Conservation (phyloP, 1,140 invertebrate species). For the Watersipora subatra region DNA sequence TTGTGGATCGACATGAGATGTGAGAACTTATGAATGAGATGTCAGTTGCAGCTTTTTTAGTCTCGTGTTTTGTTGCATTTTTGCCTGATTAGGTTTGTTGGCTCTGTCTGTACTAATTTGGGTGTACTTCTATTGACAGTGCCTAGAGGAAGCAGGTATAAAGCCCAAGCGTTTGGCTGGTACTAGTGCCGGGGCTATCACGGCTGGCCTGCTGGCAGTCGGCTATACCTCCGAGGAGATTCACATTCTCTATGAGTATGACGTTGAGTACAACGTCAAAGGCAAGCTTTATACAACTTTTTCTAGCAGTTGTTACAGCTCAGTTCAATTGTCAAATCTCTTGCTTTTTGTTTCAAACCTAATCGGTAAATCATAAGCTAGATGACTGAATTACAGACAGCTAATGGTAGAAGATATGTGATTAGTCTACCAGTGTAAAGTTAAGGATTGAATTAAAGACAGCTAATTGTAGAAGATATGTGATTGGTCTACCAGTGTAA, state of each 20-base stretch:
- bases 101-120: too few relatives aligned
- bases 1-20: too few relatives aligned
- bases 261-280: neutral
- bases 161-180: conserved; percentile 28
- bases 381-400: too few relatives aligned
- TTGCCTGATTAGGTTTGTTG: too few relatives aligned
- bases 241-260: neutral
- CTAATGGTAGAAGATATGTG: too few relatives aligned
- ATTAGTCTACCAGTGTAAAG: too few relatives aligned
- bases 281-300: neutral
- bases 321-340: neutral
- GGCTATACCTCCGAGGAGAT: conserved; percentile 28
- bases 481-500: too few relatives aligned
- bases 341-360: neutral
- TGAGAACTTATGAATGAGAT: too few relatives aligned
- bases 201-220: conserved; percentile 26
- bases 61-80: too few relatives aligned
- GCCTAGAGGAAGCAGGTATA: conserved; percentile 27
- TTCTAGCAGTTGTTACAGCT: conserved; percentile 5
- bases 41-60: too few relatives aligned
- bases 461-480: too few relatives aligned
- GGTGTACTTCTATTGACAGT: conserved; percentile 18
- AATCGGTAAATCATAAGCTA: conserved; percentile 6
- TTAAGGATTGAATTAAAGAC: too few relatives aligned
- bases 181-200: conserved; percentile 31